Conservation (phyloP, 2,797 vertebrate genomes). For the Sphenodon punctatus region DNA sequence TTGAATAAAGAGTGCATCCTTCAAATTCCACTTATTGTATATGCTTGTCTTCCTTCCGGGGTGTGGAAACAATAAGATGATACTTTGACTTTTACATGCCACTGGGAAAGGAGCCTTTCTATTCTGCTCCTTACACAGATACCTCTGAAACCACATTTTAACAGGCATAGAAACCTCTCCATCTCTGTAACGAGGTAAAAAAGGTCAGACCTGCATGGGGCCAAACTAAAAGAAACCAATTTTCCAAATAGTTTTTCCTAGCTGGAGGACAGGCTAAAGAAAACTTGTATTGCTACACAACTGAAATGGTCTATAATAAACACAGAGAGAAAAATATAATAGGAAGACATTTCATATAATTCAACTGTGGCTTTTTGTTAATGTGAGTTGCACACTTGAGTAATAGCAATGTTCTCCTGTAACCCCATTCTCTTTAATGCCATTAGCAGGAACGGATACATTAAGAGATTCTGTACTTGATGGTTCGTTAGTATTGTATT, state of each 20-base stretch:
- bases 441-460: background rate
- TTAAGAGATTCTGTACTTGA: background rate
- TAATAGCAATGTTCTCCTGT: background rate
- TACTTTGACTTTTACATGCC: background rate
- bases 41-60: no score
- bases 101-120: background rate
- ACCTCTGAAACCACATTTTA: constrained; percentile 47
- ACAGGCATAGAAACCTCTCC: constrained; percentile 9
- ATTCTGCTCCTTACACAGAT: constrained; percentile 6
- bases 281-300: constrained; percentile 6
- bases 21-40: no score
- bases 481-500: background rate
- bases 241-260: constrained; percentile 39
- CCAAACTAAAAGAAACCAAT: constrained; percentile 33
- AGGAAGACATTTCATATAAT: background rate
- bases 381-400: fast-evolving
- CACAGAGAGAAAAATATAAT: background rate
- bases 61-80: no score
- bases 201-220: constrained; percentile 24
- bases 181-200: constrained; percentile 45
- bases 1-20: no score
- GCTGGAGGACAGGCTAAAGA: constrained; percentile 6
- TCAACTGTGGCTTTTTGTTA: background rate
- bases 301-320: constrained; percentile 21
- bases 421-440: background rate